A percentile compares a stretch with the other conserved stretches of the same genome.
phyloP scores from a whole-genome alignment of 2,888 invertebrate species.

The Myopa testacea region DNA sequence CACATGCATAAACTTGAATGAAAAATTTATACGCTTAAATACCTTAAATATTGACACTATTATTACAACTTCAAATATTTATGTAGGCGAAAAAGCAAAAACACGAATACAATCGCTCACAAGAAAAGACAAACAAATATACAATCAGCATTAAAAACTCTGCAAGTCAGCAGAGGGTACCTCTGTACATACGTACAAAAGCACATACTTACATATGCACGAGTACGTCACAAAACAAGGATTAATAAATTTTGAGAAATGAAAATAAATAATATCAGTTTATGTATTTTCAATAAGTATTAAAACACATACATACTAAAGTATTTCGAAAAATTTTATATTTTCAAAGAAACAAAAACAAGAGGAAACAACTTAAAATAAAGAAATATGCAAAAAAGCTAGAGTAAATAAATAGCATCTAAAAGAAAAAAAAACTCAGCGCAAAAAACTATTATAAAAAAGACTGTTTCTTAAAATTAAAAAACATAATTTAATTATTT shows the following conservation, averaged over 20 bases:
- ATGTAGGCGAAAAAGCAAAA: neutral
- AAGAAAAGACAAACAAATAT: slow-evolving; percentile 22
- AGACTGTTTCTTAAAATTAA: slow-evolving; percentile 55
- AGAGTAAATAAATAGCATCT: neutral
- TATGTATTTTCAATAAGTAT: too few species aligned
- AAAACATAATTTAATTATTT: too few species aligned
- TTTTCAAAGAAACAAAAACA: neutral
- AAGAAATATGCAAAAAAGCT: slow-evolving; percentile 15
- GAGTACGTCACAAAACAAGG: neutral
- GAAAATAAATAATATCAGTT: too few species aligned
- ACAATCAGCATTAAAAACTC: slow-evolving; percentile 33
- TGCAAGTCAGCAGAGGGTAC: neutral
- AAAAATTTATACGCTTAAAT: slow-evolving; percentile 27
- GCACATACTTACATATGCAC: neutral
- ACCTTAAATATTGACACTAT: neutral
- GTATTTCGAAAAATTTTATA: neutral
- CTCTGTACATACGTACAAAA: neutral
- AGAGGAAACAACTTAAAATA: neutral
- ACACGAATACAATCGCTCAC: slow-evolving; percentile 25
- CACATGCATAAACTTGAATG: neutral
- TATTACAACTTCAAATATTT: neutral
- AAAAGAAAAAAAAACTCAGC: slow-evolving; percentile 10
- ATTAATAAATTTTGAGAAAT: too few species aligned
- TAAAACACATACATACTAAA: too few species aligned
- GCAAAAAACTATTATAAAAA: slow-evolving; percentile 43